These are phyloP conservation scores for Drosophila hydei DNA, from an alignment of 1,140 invertebrate species.

Conservation along the genomic window DNA sequence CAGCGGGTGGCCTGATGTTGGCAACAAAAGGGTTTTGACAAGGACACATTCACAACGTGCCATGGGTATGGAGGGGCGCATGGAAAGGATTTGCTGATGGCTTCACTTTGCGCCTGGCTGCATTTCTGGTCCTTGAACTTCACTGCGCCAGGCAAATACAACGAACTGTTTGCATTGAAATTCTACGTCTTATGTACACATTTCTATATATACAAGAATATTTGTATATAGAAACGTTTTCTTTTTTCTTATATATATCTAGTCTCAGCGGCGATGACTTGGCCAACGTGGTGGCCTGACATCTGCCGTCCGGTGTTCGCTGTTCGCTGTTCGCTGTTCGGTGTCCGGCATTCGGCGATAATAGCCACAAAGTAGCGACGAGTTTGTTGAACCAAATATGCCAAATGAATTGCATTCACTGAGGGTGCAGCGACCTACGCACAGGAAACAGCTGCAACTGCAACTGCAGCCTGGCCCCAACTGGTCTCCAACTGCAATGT, in stretches of 20 bases:
- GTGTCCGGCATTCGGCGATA: conserved; percentile 11
- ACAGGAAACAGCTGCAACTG: conserved; percentile 46
- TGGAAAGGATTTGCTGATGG: conserved; percentile 39
- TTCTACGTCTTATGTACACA: background rate
- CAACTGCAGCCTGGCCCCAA: conserved; percentile 8
- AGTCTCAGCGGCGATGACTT: conserved; percentile 7
- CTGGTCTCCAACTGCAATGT: no score
- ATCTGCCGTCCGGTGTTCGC: conserved; percentile 5
- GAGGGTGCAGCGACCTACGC: conserved; percentile 69
- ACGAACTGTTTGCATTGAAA: conserved; percentile 12
- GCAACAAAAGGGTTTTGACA: conserved; percentile 9
- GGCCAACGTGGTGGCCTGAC: conserved; percentile 4
- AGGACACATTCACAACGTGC: conserved; percentile 20
- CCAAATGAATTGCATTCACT: conserved; percentile 65
- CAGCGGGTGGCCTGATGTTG: background rate
- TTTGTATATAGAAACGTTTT: no score
- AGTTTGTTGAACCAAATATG: conserved; percentile 72
- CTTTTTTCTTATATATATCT: background rate
- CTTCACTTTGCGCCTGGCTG: conserved; percentile 8
- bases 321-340: no score
- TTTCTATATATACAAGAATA: background rate
- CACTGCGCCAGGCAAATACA: conserved; percentile 19
- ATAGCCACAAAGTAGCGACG: conserved; percentile 15
- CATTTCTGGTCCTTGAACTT: conserved; percentile 59
- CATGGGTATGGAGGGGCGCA: background rate